A percentile compares a stretch with the other conserved stretches of the same genome.
phyloP scores from a whole-genome alignment of 23 tunicate species.

The Styela clava region DNA sequence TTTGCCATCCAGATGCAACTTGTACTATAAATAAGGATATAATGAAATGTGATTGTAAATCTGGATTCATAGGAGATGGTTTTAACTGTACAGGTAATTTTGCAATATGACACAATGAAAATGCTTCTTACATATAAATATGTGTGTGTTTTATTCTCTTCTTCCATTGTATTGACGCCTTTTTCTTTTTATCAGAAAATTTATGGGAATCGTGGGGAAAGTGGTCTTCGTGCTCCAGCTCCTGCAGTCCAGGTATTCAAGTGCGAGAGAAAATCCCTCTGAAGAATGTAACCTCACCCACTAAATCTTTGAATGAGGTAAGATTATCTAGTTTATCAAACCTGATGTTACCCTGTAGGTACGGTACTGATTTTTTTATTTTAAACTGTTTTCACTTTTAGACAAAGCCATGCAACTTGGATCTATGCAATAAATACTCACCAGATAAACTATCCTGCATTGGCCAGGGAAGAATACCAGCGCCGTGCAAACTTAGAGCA shows the following conservation, averaged over 20 bases:
- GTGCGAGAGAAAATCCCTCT: not conserved
- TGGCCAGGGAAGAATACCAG: not conserved
- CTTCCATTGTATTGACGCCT: no score
- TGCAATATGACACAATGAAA: not conserved
- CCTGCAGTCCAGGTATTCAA: not conserved
- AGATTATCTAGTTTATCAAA: no score
- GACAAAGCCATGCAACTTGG: not conserved
- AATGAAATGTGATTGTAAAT: not conserved
- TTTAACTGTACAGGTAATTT: not conserved
- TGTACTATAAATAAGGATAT: not conserved
- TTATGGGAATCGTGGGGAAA: not conserved
- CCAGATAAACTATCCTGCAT: not conserved
- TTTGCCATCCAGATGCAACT: not conserved
- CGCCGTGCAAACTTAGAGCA: not conserved
- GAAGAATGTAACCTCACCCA: not conserved
- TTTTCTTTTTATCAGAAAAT: not conserved
- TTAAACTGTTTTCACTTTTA: no score
- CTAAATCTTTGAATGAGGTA: not conserved
- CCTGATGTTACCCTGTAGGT: no score
- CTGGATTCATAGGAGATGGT: not conserved
- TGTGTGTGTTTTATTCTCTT: no score
- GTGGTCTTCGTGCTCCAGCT: not conserved
- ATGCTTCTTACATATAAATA: not conserved
- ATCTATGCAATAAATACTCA: not conserved
- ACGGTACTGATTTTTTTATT: no score